Conservation (phyloP, 2,888 invertebrate species). For the Neria commutata region DNA sequence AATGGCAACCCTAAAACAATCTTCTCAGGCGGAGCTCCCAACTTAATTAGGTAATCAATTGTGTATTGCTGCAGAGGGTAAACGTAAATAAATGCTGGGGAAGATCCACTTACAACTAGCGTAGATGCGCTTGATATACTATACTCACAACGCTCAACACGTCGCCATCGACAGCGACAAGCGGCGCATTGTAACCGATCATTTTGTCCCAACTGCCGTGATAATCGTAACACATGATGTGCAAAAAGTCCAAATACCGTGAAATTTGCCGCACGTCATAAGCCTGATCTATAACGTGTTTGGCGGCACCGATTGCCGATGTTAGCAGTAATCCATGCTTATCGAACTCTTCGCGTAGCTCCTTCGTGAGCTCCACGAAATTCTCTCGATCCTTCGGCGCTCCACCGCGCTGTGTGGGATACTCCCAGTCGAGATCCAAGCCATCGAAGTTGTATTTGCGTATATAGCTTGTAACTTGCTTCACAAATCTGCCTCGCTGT, state of each 20-base stretch:
- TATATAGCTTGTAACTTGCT: slow-evolving; percentile 73
- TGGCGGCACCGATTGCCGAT: slow-evolving; percentile 81
- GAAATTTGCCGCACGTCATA: slow-evolving; percentile 78
- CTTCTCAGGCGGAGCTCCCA: slow-evolving; percentile 78
- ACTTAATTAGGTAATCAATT: slow-evolving; percentile 74
- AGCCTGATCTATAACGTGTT: slow-evolving; percentile 74
- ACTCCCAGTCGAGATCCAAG: slow-evolving; percentile 77
- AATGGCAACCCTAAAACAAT: slow-evolving; percentile 82
- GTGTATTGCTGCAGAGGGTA: slow-evolving; percentile 70
- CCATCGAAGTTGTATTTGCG: slow-evolving; percentile 60
- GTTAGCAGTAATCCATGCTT: slow-evolving; percentile 74
- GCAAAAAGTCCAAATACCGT: slow-evolving; percentile 73
- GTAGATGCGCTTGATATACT: too few relatives aligned
- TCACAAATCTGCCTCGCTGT: slow-evolving; percentile 71
- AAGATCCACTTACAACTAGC: too few relatives aligned
- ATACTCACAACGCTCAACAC: slow-evolving; percentile 72
- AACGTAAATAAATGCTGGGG: too few relatives aligned
- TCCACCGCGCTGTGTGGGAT: slow-evolving; percentile 80
- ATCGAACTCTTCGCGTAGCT: slow-evolving; percentile 74
- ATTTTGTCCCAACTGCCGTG: slow-evolving; percentile 82
- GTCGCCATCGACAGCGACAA: slow-evolving; percentile 63
- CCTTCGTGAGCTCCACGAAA: slow-evolving; percentile 79
- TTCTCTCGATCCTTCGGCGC: slow-evolving; percentile 75
- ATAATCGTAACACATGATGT: slow-evolving; percentile 90
- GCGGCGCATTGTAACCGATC: slow-evolving; percentile 80